These are phyloP conservation scores for Harpegnathos saltator DNA, from an alignment of 1,140 invertebrate genomes.

Conservation along the genomic window DNA sequence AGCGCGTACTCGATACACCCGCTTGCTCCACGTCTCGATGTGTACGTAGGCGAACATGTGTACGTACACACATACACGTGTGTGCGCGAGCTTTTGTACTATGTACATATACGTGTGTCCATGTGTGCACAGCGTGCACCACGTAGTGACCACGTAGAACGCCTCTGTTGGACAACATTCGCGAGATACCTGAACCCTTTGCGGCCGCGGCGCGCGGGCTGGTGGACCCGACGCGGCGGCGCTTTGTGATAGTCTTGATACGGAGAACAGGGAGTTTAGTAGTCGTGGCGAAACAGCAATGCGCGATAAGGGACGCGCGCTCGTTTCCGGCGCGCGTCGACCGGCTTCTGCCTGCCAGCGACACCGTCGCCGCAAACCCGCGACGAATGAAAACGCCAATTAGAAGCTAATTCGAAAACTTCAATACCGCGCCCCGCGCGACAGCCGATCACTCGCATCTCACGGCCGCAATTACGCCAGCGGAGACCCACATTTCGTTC, in stretches of 20 bases:
- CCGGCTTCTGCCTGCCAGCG: too few species aligned
- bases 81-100: not conserved
- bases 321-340: too few species aligned
- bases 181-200: slow-evolving; percentile 42
- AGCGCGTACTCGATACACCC: slow-evolving; percentile 74
- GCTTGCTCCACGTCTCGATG: slow-evolving; percentile 20
- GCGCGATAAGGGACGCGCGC: too few species aligned
- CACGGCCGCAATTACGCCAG: too few species aligned
- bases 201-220: slow-evolving; percentile 31
- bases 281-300: not conserved
- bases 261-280: slow-evolving; percentile 20
- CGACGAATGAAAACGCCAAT: too few species aligned
- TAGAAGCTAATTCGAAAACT: too few species aligned
- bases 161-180: slow-evolving; percentile 34
- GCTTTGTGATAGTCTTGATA: slow-evolving; percentile 27
- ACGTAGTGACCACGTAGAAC: slow-evolving; percentile 3
- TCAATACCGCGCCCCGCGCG: too few species aligned
- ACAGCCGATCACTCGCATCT: too few species aligned
- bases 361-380: too few species aligned
- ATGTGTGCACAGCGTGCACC: not conserved
- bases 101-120: too few species aligned
- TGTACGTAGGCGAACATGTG: not conserved
- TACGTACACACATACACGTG: too few species aligned
- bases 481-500: too few species aligned
- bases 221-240: not conserved